Evolutionary conservation across 2,888 invertebrate genomes (phyloP), one percentile per base, ranked within the genome.

Genomic region (Caenorhabditis sp.): DNA sequence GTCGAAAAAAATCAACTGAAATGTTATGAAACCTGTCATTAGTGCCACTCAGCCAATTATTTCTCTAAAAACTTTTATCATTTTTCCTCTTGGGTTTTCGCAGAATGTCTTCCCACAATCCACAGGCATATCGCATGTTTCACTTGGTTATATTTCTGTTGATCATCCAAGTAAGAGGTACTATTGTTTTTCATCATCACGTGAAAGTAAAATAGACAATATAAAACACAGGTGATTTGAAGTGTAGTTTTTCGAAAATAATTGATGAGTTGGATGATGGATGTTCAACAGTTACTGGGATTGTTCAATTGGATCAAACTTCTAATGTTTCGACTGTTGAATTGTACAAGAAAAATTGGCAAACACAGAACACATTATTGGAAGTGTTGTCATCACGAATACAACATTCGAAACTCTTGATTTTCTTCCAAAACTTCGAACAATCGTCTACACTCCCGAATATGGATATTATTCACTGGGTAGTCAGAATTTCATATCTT

Each of bases 301-400:
- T 17, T 43, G 43, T 43, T 5, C 14, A 17, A 17, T 14, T 43
- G 14, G 43, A 43, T 43, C 14, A 43, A 17, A 43, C 12, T 3
- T 43, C 43, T 43, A 17, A 24, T 21, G 24, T 23, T 3, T 24
- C 4, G 1, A 59, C 59, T 59, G 43, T 59, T 43, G 49, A 43
- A 17, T 26, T 49, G 21, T 43, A 21, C 8, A 43, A 12, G 14
- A 59, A 59, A 59, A 59, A 49, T 23, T 59, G 21, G 31, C 59
- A 37, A 43, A 59, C 24, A 49, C 49, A 4, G n/a, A 49, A 23
- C n/a, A 31, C 6, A 26, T 59, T 8, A 23, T n/a, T 59, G 59
- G 59, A 23, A 37, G 59, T 23, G 21, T 59, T 2, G 21, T 43
- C 23, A 12, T 59, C 12, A n/a, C 49, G 3, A 24, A 26, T 23